These are phyloP conservation scores for Spilarctia lutea DNA, from an alignment of 2,888 invertebrate species.

Conservation along the genomic window DNA sequence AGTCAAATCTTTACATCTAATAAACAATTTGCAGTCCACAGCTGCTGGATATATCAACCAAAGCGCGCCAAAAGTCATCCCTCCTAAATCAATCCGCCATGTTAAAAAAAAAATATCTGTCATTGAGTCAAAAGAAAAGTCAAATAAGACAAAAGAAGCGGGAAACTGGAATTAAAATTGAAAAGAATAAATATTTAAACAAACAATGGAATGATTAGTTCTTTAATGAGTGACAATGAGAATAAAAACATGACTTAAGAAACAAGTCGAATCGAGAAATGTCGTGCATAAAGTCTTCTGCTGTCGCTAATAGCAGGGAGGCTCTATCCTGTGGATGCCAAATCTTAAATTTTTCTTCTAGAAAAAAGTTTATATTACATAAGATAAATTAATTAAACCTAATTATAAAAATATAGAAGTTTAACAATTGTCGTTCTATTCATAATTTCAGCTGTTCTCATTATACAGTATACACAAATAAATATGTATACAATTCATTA, in stretches of 20 bases:
- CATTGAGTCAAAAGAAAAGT: not conserved
- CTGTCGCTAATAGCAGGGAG: not conserved
- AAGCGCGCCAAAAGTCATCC: not conserved
- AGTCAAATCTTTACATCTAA: not conserved
- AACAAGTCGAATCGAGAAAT: not conserved
- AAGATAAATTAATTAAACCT: no score
- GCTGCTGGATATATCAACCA: not conserved
- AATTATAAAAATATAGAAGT: no score
- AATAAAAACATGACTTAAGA: not conserved
- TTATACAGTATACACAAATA: constrained; percentile 29
- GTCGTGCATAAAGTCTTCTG: not conserved
- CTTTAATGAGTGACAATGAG: not conserved
- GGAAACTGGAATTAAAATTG: not conserved
- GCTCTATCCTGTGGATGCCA: not conserved
- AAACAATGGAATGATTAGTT: not conserved
- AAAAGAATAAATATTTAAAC: not conserved
- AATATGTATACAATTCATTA: constrained; percentile 35
- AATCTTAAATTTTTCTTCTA: not conserved
- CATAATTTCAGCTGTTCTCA: constrained; percentile 21
- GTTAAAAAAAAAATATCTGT: not conserved
- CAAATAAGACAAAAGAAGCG: not conserved
- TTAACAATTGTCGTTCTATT: not conserved
- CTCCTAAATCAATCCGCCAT: not conserved
- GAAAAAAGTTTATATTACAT: not conserved
- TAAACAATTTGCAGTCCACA: not conserved